Evolutionary conservation across 2,797 vertebrate species (phyloP).

Genomic region (Halcyon leucocephala): DNA sequence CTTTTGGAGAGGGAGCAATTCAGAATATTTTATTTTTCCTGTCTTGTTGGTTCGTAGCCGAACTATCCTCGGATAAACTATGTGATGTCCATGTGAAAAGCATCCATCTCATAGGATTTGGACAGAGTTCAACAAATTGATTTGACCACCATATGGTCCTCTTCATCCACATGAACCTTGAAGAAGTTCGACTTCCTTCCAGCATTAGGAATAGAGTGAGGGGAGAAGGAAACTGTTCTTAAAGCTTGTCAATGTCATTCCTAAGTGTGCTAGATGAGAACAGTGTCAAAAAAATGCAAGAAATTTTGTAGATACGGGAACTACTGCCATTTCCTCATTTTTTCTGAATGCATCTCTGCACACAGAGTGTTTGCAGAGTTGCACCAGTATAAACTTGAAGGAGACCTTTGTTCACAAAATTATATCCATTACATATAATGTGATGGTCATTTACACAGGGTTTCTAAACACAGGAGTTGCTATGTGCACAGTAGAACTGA

Average conservation of each 20-base stretch:
- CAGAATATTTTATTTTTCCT: not conserved
- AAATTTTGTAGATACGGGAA: not conserved
- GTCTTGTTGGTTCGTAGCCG: not conserved
- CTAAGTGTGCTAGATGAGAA: not conserved
- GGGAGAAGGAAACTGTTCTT: not conserved
- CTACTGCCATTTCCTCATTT: not conserved
- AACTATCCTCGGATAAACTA: conserved; percentile 49
- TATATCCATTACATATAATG: accelerated
- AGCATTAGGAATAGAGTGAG: not conserved
- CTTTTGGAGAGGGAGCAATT: not conserved
- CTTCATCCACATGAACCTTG: conserved; percentile 44
- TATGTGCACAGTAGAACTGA: not conserved
- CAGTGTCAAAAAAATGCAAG: not conserved
- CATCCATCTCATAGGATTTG: not conserved
- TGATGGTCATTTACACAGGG: not conserved
- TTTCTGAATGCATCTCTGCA: not conserved
- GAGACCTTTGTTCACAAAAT: not conserved
- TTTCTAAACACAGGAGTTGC: not conserved
- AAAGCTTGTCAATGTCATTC: not conserved
- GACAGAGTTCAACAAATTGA: conserved; percentile 14
- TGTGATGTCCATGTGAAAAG: conserved; percentile 52
- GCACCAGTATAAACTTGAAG: not conserved
- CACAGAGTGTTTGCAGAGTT: not conserved
- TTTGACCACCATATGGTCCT: conserved; percentile 54
- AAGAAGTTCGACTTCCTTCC: conserved; percentile 53